phyloP scores from a whole-genome alignment of 2,797 vertebrate genomes.

The Myotis findleyi region DNA sequence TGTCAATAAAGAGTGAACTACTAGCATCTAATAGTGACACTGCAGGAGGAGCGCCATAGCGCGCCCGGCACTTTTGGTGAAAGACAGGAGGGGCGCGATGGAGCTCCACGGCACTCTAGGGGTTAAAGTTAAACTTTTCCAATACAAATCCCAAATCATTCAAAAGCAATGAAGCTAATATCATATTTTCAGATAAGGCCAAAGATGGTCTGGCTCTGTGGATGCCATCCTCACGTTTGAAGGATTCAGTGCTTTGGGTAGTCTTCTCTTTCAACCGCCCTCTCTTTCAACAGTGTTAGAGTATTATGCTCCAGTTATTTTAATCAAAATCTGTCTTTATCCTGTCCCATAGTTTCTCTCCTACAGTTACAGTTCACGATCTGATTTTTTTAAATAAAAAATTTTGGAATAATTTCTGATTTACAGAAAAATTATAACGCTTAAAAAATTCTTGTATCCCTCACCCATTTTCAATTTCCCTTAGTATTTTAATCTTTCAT shows the following conservation, averaged over 20 bases:
- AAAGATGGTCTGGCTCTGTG: neutral
- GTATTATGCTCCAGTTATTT: neutral
- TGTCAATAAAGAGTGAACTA: too few species aligned
- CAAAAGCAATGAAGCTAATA: neutral
- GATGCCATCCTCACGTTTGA: neutral
- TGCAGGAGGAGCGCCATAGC: too few species aligned
- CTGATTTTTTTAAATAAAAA: neutral
- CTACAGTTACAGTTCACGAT: neutral
- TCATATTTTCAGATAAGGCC: neutral
- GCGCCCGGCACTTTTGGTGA: too few species aligned
- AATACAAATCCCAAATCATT: neutral
- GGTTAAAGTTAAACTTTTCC: slow-evolving; percentile 16
- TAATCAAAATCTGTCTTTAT: neutral
- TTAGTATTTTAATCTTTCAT: neutral
- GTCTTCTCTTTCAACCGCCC: neutral
- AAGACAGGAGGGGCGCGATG: too few species aligned
- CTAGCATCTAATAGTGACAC: too few species aligned
- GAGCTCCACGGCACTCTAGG: too few species aligned
- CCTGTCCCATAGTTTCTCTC: neutral
- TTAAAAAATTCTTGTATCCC: neutral
- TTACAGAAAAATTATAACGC: neutral
- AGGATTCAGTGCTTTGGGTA: neutral
- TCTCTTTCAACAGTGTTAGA: neutral
- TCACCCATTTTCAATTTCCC: neutral
- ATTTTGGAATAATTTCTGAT: neutral